Evolutionary conservation across 2,113 vertebrate species (phyloP).

Genomic region (Pungitius pungitius): DNA sequence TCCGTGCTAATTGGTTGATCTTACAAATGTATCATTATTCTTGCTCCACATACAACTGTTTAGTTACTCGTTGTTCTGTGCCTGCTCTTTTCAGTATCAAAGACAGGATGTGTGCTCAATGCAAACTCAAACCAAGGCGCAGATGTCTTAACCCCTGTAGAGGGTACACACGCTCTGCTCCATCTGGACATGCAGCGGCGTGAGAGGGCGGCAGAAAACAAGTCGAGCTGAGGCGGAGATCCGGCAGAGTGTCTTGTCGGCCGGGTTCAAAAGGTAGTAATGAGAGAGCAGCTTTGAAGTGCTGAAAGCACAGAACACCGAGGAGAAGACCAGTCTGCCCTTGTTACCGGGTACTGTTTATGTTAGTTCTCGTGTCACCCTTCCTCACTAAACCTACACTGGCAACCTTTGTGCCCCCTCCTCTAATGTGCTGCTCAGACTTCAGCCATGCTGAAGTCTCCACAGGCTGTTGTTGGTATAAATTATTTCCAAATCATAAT

Average conservation of each 20-base stretch:
- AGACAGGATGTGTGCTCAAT: constrained; percentile 19
- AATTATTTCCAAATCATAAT: constrained; percentile 24
- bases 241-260: constrained; percentile 19
- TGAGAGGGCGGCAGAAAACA: constrained; percentile 26
- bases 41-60: constrained; percentile 5
- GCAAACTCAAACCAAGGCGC: constrained; percentile 23
- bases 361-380: constrained; percentile 37
- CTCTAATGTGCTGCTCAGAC: constrained; percentile 21
- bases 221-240: constrained; percentile 18
- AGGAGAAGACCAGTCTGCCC: constrained; percentile 65
- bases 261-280: constrained; percentile 55
- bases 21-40: constrained; percentile 22
- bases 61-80: constrained; percentile 6
- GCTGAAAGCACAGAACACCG: constrained; percentile 32
- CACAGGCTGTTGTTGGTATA: constrained; percentile 6
- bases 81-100: constrained; percentile 36
- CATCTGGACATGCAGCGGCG: constrained; percentile 33
- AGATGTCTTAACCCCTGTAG: constrained; percentile 35
- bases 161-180: constrained; percentile 29
- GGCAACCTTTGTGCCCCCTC: constrained; percentile 18
- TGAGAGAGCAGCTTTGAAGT: constrained; percentile 67
- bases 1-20: constrained; percentile 49
- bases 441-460: constrained; percentile 40
- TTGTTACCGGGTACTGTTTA: constrained; percentile 73
- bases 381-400: constrained; percentile 48